A percentile compares a stretch with the other conserved stretches of the same genome.
Conservation (phyloP, 1,140 invertebrate genomes). For the Neuroterus valhalla region DNA sequence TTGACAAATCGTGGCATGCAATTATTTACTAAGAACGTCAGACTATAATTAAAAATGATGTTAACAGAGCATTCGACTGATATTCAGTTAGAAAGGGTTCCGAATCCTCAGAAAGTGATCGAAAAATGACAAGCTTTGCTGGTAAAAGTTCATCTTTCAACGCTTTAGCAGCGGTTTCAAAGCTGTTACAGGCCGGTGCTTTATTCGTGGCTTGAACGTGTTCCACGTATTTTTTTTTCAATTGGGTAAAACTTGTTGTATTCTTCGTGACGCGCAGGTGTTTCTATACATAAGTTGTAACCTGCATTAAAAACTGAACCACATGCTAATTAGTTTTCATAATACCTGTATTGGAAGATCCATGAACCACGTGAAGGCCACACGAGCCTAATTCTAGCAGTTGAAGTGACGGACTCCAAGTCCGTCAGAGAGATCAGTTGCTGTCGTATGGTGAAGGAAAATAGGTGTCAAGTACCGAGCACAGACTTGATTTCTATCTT, state of each 20-base stretch:
- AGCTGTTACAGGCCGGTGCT: conserved; percentile 17
- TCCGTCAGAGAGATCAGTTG: conserved; percentile 40
- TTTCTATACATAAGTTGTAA: conserved; percentile 51
- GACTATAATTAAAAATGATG: conserved; percentile 45
- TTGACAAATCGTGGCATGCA: neutral
- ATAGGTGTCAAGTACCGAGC: conserved; percentile 44
- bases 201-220: conserved; percentile 18
- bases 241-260: conserved; percentile 36
- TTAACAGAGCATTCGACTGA: conserved; percentile 36
- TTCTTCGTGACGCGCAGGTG: conserved; percentile 43
- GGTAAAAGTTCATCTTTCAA: conserved; percentile 35
- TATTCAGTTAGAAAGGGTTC: conserved; percentile 40
- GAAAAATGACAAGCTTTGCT: conserved; percentile 44
- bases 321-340: conserved; percentile 42
- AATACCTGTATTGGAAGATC: conserved; percentile 48
- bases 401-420: conserved; percentile 37
- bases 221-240: conserved; percentile 12
- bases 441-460: conserved; percentile 44
- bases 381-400: conserved; percentile 50
- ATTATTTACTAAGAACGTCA: conserved; percentile 39
- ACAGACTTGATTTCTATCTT: conserved; percentile 27
- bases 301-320: conserved; percentile 47
- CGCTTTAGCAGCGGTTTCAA: conserved; percentile 14
- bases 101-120: conserved; percentile 30
- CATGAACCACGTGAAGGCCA: conserved; percentile 48